Conservation (phyloP, 2,888 invertebrate genomes). For the Hydraecia micacea region DNA sequence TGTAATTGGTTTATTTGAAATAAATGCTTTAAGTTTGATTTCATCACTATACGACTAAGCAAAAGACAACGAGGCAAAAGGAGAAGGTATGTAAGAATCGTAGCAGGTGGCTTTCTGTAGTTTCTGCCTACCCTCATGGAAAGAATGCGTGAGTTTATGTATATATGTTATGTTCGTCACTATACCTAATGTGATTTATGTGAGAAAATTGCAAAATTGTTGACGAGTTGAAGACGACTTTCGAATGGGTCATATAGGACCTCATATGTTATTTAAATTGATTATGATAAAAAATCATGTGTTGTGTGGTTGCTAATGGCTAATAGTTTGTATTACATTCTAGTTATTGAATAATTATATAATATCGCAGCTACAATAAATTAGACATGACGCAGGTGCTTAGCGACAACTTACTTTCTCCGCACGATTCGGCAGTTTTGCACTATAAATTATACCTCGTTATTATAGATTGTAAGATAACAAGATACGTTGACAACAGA, state of each 20-base stretch:
- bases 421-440: slow-evolving; percentile 62
- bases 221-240: slow-evolving; percentile 23
- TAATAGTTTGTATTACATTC: slow-evolving; percentile 7
- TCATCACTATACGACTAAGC: slow-evolving; percentile 1
- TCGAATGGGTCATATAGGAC: slow-evolving; percentile 38
- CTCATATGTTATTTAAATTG: slow-evolving; percentile 42
- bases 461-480: slow-evolving; percentile 17
- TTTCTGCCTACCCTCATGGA: no score
- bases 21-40: no score
- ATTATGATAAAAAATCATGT: slow-evolving; percentile 30
- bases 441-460: slow-evolving; percentile 25
- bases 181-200: slow-evolving; percentile 18
- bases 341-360: slow-evolving; percentile 35
- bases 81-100: no score
- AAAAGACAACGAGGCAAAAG: not conserved
- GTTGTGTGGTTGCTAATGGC: not conserved
- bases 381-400: slow-evolving; percentile 18
- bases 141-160: no score
- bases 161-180: not conserved
- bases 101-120: no score
- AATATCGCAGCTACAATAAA: slow-evolving; percentile 27
- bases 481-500: slow-evolving; percentile 11
- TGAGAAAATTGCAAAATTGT: slow-evolving; percentile 27
- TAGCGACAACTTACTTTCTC: slow-evolving; percentile 63
- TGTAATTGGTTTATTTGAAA: no score